Conservation (phyloP, 2,113 vertebrate genomes). For the Syngnathus typhle region DNA sequence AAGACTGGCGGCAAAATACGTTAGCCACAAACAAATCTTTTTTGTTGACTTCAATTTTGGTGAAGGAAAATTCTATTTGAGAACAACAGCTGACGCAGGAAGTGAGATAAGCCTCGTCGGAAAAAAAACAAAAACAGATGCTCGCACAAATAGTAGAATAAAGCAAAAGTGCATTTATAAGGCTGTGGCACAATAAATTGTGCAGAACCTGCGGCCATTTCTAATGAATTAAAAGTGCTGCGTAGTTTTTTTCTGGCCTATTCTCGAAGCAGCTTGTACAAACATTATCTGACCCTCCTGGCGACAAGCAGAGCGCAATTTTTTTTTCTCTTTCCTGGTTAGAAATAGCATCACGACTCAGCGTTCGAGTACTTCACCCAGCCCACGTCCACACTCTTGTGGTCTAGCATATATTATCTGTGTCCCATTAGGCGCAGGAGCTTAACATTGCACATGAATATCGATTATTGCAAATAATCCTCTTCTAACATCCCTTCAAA, state of each 20-base stretch:
- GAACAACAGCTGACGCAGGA: neutral
- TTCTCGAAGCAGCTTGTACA: conserved; percentile 16
- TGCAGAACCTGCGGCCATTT: neutral
- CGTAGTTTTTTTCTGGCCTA: conserved; percentile 8
- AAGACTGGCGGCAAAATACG: neutral
- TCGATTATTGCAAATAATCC: too few relatives aligned
- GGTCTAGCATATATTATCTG: neutral
- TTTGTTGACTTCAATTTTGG: neutral
- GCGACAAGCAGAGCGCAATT: too few relatives aligned
- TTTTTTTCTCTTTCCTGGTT: neutral
- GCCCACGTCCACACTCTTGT: neutral
- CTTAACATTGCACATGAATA: neutral
- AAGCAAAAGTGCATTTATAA: neutral
- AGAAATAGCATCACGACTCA: neutral
- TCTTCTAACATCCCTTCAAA: too few relatives aligned
- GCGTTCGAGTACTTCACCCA: neutral
- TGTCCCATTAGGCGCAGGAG: neutral
- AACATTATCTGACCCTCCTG: too few relatives aligned
- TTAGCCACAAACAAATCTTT: neutral
- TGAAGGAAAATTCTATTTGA: neutral
- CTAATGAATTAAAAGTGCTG: conserved; percentile 15
- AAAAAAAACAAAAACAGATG: too few relatives aligned
- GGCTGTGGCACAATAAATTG: neutral
- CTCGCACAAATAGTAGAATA: neutral
- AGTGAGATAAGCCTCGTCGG: neutral